These are phyloP conservation scores for Diceros bicornis DNA, from an alignment of 2,797 vertebrate species.

Conservation along the genomic window DNA sequence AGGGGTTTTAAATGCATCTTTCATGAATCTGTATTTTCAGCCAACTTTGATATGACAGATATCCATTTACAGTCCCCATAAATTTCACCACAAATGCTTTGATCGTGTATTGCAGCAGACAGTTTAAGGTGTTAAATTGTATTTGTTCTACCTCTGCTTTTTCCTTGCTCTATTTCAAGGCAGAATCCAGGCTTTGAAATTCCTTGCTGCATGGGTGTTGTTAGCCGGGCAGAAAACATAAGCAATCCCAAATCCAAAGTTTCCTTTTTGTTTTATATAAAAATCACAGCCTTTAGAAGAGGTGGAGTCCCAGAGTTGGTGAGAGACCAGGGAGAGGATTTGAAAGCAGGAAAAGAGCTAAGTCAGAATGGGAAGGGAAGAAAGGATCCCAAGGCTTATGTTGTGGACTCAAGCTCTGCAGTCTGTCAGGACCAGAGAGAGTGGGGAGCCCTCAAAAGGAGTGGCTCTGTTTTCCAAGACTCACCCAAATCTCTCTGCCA, in stretches of 20 bases:
- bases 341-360: not conserved
- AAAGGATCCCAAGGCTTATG: not conserved
- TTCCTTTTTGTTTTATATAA: not conserved
- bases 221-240: conserved; percentile 36
- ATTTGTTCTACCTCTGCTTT: not conserved
- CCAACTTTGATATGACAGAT: not conserved
- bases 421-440: not conserved
- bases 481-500: not conserved
- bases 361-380: not conserved
- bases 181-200: conserved; percentile 45
- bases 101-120: not conserved
- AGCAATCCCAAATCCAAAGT: conserved; percentile 40
- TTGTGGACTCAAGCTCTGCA: not conserved
- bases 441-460: not conserved
- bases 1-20: not conserved
- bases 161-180: conserved; percentile 45
- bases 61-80: not conserved
- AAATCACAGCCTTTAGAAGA: conserved; percentile 18
- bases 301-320: not conserved
- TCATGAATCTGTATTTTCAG: not conserved
- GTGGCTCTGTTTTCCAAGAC: not conserved
- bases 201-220: not conserved
- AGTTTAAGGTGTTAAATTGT: not conserved
- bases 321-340: not conserved
- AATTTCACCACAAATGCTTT: not conserved